Base-by-base conservation (phyloP, 1,140 invertebrate species). In the Doryteuthis pealeii region DNA sequence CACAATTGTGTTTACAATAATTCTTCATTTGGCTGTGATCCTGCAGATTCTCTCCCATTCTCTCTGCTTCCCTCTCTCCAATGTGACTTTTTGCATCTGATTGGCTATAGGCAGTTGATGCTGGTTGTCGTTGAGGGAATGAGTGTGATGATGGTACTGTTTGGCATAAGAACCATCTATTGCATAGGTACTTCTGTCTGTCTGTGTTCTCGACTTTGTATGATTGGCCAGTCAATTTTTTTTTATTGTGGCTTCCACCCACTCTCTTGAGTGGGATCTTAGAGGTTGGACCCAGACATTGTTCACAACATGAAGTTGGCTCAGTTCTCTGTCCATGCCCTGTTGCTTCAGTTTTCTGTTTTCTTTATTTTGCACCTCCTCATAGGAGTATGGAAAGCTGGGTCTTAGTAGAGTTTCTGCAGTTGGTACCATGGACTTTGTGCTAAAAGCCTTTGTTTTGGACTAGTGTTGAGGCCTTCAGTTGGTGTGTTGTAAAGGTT, bases 401-500 rank as follows among this genome's bases (percentile, higher is more conserved):
- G 18, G 54, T 18, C 4, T 58, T 15, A n/a, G 18, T 58, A 28
- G 18, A 18, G 18, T 4, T 18, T 58, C 54, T 18, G 4, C 22
- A 12, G 10, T 10, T 22, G 18, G 26, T 58, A 28, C 18, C 0
- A 18, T n/a, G 3, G 18, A 3, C 26, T 58, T 58, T n/a, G 54
- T 58, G 3, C 54, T n/a, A 58, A 18, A 10, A 73, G 26, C 35
- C 45, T 68, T 54, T 74, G 73, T 18, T 40, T 66, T 69, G 73
- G 73, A 30, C 66, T 74, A 35, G 45, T 40, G 15, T 32, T 58
- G 22, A 31, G n/a, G 8, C 33, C 40, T 8, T 68, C 65, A 5
- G 18, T 22, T n/a, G 68, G 74, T 18, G 69, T 75, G 22, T 75
- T 75, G n/a, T 68, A 32, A 6, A 32, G 31, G 28, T 71, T 69